Percentiles rank a stretch among this genome's conserved stretches.
Evolutionary conservation across 2,888 invertebrate genomes (phyloP).

Genomic region (Heliconius ethilla): DNA sequence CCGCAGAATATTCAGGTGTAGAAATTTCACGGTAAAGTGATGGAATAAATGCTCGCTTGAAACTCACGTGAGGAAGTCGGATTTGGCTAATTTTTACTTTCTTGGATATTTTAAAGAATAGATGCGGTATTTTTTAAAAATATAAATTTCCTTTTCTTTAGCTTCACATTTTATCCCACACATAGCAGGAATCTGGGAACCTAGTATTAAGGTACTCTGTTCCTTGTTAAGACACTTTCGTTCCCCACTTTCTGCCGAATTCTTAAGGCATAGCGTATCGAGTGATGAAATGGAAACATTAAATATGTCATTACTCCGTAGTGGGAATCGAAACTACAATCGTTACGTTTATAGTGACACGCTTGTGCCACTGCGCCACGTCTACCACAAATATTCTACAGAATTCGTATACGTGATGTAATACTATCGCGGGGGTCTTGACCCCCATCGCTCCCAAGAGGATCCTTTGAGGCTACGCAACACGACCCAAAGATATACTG

Average conservation of each 20-base stretch:
- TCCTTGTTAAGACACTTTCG: not conserved
- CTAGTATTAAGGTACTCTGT: not conserved
- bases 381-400: not conserved
- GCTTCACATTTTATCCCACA: not conserved
- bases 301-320: no score
- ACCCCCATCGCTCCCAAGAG: slow-evolving; percentile 38
- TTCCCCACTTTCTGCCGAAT: not conserved
- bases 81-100: slow-evolving; percentile 45
- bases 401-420: slow-evolving; percentile 41
- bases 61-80: slow-evolving; percentile 43
- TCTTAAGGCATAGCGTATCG: not conserved
- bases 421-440: slow-evolving; percentile 37
- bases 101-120: slow-evolving; percentile 23
- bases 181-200: not conserved
- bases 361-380: no score
- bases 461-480: slow-evolving; percentile 33
- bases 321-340: no score
- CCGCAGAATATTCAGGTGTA: slow-evolving; percentile 32
- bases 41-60: slow-evolving; percentile 43
- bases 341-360: no score
- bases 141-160: not conserved
- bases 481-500: slow-evolving; percentile 36
- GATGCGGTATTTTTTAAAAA: not conserved
- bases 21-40: slow-evolving; percentile 42
- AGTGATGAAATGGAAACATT: no score